A percentile compares a stretch with the other conserved stretches of the same genome.
phyloP scores from a whole-genome alignment of 2,888 invertebrate species.

The Gastrophysa polygoni region DNA sequence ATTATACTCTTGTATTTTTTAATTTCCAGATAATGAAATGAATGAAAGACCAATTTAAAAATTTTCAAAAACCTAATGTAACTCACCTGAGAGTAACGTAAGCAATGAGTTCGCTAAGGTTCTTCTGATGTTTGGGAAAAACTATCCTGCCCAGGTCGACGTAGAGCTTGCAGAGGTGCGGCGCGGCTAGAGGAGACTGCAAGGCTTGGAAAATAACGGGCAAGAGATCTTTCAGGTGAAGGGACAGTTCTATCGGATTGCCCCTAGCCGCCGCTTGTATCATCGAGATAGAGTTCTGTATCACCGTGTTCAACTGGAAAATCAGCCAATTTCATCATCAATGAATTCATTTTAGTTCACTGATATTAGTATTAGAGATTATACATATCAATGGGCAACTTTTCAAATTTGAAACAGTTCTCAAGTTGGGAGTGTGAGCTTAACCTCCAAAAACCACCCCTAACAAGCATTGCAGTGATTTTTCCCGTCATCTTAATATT shows the following conservation, averaged over 20 bases:
- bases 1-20: too few species aligned
- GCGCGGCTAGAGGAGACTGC: conserved; percentile 79
- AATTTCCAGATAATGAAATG: too few species aligned
- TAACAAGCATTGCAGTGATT: too few species aligned
- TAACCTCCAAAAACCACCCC: too few species aligned
- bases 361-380: too few species aligned
- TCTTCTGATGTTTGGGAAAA: conserved; percentile 56
- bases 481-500: too few species aligned
- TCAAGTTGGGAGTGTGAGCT: background rate
- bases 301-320: conserved; percentile 55
- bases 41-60: too few species aligned
- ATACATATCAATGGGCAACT: too few species aligned
- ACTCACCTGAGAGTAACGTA: conserved; percentile 70
- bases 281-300: conserved; percentile 60
- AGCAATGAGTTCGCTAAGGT: conserved; percentile 68
- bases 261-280: conserved; percentile 62
- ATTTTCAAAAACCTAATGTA: too few species aligned
- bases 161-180: conserved; percentile 67
- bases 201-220: conserved; percentile 67
- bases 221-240: conserved; percentile 64
- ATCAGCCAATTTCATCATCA: too few species aligned
- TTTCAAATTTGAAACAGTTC: background rate
- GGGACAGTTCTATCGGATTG: conserved; percentile 61
- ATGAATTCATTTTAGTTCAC: background rate
- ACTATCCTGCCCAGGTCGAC: conserved; percentile 66